A percentile compares a stretch with the other conserved stretches of the same genome.
phyloP scores from a whole-genome alignment of 2,888 invertebrate genomes.

The Xestoiulus laeticollis region DNA sequence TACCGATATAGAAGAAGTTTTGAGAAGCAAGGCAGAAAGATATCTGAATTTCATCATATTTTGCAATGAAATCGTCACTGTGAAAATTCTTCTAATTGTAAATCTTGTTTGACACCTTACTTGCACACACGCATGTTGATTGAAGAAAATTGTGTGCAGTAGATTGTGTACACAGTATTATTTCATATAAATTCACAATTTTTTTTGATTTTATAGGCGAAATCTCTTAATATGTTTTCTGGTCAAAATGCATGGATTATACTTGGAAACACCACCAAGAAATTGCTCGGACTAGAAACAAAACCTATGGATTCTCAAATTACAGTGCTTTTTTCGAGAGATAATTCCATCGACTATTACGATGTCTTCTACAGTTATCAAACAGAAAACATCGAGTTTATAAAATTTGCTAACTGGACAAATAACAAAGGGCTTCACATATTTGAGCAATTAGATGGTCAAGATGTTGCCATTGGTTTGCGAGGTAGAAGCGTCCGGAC shows the following conservation, averaged over 20 bases:
- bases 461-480: background rate
- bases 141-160: background rate
- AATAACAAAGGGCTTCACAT: background rate
- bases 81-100: background rate
- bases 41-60: background rate
- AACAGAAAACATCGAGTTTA: background rate
- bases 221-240: background rate
- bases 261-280: background rate
- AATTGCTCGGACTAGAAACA: background rate
- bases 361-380: background rate
- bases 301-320: background rate
- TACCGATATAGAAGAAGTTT: background rate
- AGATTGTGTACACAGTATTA: background rate
- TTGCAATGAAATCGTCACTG: background rate
- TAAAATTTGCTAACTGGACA: constrained; percentile 1
- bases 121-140: background rate
- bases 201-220: background rate
- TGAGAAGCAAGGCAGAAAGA: background rate
- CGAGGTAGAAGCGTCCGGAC: background rate
- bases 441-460: background rate
- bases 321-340: background rate
- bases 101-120: background rate
- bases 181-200: background rate
- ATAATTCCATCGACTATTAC: background rate
- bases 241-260: background rate